Evolutionary conservation across 1,140 invertebrate genomes (phyloP).

Genomic region (Myzus persicae): DNA sequence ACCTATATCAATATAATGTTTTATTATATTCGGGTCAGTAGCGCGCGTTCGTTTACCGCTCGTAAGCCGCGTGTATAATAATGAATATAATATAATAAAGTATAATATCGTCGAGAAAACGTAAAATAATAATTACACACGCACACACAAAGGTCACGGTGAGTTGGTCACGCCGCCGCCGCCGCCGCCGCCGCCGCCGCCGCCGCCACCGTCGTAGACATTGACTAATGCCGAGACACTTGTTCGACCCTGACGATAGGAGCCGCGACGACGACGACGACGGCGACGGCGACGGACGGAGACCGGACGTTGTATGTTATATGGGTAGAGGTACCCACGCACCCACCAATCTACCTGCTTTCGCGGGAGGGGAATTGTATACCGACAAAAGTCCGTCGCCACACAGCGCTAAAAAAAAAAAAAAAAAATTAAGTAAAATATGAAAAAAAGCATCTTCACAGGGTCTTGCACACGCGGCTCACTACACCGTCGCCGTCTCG

Average conservation of each 20-base stretch:
- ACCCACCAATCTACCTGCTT: background rate
- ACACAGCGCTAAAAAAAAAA: background rate
- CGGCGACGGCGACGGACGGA: background rate
- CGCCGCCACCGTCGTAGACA: slow-evolving; percentile 21
- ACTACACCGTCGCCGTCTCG: background rate
- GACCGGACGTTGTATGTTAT: slow-evolving; percentile 7
- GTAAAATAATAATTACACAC: slow-evolving; percentile 25
- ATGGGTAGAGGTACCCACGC: slow-evolving; percentile 6
- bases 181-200: no score
- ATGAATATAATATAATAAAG: slow-evolving; percentile 2
- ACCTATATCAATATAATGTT: background rate
- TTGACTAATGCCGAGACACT: slow-evolving; percentile 32
- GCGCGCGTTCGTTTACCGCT: slow-evolving; percentile 11
- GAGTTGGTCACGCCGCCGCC: slow-evolving; percentile 49
- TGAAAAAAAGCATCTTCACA: background rate
- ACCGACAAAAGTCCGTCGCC: background rate
- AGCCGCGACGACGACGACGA: background rate
- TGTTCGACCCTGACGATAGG: slow-evolving; percentile 45
- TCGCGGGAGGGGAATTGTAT: background rate
- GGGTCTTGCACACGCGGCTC: background rate
- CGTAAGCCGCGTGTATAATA: slow-evolving; percentile 3
- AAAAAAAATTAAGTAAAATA: no score
- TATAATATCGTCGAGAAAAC: background rate
- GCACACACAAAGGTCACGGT: slow-evolving; percentile 55
- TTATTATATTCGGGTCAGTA: slow-evolving; percentile 34